phyloP scores from a whole-genome alignment of 2,113 vertebrate species.

The Pollimyrus isidori region DNA sequence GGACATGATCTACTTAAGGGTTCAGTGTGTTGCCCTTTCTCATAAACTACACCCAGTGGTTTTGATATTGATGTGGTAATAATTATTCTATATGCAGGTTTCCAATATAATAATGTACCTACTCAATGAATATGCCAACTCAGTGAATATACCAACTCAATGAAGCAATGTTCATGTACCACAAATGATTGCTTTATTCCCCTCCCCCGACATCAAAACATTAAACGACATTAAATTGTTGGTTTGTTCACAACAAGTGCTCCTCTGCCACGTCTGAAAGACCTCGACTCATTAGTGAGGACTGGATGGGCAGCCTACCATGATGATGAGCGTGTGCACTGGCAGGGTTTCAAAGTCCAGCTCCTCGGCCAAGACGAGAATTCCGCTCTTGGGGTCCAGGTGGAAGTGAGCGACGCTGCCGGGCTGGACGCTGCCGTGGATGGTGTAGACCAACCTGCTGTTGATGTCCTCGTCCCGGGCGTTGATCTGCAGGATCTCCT shows the following conservation, averaged over 20 bases:
- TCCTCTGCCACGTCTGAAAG: background rate
- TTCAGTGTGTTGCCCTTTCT: background rate
- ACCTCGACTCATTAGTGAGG: background rate
- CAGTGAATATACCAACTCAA: no score
- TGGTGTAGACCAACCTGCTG: constrained; percentile 79
- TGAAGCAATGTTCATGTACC: background rate
- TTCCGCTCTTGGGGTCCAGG: constrained; percentile 78
- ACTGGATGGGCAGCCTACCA: constrained; percentile 61
- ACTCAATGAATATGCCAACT: no score
- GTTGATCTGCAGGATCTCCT: constrained; percentile 74
- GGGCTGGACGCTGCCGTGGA: constrained; percentile 74
- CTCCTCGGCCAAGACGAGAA: constrained; percentile 68
- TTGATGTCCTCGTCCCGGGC: constrained; percentile 77
- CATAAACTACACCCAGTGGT: background rate
- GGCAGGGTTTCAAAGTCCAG: constrained; percentile 70
- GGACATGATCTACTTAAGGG: background rate
- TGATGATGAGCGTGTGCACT: constrained; percentile 74
- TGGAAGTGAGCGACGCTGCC: constrained; percentile 76
- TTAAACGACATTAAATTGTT: background rate
- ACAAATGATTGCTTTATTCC: background rate
- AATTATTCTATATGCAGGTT: background rate
- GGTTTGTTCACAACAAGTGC: background rate
- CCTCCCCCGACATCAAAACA: background rate
- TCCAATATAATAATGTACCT: background rate
- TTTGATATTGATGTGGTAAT: background rate